phyloP scores from a whole-genome alignment of 2,113 vertebrate genomes.

The Ictalurus punctatus region DNA sequence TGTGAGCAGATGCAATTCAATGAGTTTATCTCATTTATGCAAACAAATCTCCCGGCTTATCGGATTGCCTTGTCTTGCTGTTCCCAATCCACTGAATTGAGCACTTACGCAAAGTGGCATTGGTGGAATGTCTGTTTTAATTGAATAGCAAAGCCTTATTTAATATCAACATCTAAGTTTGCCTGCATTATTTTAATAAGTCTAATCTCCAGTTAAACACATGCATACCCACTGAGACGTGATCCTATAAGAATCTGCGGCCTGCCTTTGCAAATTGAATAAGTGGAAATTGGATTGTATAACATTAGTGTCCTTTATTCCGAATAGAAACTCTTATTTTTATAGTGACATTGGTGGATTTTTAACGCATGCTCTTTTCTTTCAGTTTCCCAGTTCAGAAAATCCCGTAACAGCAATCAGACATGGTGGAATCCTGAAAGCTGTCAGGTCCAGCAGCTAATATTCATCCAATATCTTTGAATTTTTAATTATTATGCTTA shows the following conservation, averaged over 20 bases:
- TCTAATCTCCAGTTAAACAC: slow-evolving; percentile 3
- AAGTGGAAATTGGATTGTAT: slow-evolving; percentile 42
- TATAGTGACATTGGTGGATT: slow-evolving; percentile 10
- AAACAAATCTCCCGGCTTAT: slow-evolving; percentile 9
- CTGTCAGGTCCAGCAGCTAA: not conserved
- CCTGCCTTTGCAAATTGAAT: slow-evolving; percentile 35
- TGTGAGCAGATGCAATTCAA: not conserved
- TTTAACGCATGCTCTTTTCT: not conserved
- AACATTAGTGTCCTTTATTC: not conserved
- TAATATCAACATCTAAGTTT: not conserved
- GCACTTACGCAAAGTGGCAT: not conserved
- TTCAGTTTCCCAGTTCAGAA: not conserved
- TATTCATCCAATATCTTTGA: not conserved
- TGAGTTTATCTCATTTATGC: slow-evolving; percentile 23
- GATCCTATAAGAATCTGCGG: slow-evolving; percentile 31
- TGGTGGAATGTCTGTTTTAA: not conserved
- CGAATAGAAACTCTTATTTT: slow-evolving; percentile 2
- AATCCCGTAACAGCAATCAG: not conserved
- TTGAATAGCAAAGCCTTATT: not conserved
- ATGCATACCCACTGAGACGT: slow-evolving; percentile 16
- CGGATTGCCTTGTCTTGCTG: not conserved
- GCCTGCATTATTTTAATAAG: slow-evolving; percentile 10
- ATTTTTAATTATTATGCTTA: not conserved
- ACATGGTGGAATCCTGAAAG: not conserved
- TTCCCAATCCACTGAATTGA: not conserved